Evolutionary conservation across 2,888 invertebrate species (phyloP), one percentile per base, ranked within the genome.

Genomic region (Callimorpha dominula): DNA sequence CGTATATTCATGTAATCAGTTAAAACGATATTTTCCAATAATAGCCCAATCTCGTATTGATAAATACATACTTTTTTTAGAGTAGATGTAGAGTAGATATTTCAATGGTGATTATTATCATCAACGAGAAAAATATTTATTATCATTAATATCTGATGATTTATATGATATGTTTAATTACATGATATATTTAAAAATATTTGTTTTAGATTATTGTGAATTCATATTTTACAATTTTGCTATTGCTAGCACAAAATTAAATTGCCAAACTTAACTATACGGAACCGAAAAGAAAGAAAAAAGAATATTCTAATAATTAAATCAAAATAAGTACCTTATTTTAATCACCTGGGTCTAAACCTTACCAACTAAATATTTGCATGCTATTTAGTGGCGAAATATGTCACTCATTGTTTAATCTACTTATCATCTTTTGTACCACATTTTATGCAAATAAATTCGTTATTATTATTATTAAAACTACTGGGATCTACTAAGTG

Each of bases 11-110:
- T 65, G 62, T 67, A 65, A 15, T 46, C 63, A 74, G 76, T 80
- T 75, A 75, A 78, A 84, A 78, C 12, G 4, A 57, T 20, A 49
- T 20, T 31, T 31, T 57, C 4, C n/a, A 57, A 57, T 54, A 20
- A 12, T 57, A 12, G 12, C 12, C 20, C 11, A 57, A 57, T 20
- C 11, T 57, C 0, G 20, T 57, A 20, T 57, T 54, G 11, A 9
- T n/a, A 54, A 3, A 31, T 31, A 31, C 31, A 31, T 31, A 31
- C 31, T 31, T 31, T 31, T 31, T 31, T 31, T 31, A n/a, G n/a
- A n/a, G n/a, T n/a, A n/a, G n/a, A n/a, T 31, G 31, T 31, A 54
- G 11, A 54, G n/a, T n/a, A 9, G n/a, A 54, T n/a, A n/a, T 54
- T 54, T 9, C n/a, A 3, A 6, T 4, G 17, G n/a, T n/a, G 6